These are phyloP conservation scores for Rhamnusium bicolor DNA, from an alignment of 2,888 invertebrate species.

Conservation along the genomic window DNA sequence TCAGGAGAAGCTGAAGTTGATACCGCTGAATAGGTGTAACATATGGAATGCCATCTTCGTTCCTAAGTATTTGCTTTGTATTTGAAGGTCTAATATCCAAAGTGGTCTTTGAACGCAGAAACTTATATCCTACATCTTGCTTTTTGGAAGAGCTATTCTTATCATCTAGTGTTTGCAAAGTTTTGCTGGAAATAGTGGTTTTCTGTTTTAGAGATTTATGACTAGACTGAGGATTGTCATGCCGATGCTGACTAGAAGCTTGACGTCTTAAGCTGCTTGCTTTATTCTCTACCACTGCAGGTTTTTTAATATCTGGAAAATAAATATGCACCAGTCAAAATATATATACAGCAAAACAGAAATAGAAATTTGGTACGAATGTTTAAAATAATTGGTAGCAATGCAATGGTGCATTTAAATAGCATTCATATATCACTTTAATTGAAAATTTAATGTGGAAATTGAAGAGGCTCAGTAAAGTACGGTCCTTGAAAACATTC, in stretches of 20 bases:
- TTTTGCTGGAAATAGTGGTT: constrained; percentile 21
- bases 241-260: constrained; percentile 50
- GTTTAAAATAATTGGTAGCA: no score
- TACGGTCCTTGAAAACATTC: no score
- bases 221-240: constrained; percentile 44
- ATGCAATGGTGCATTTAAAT: no score
- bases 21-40: constrained; percentile 82
- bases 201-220: constrained; percentile 28
- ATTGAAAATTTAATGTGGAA: no score
- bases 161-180: constrained; percentile 34
- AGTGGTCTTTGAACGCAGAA: constrained; percentile 69
- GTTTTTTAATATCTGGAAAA: constrained; percentile 38
- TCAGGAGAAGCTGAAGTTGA: constrained; percentile 81
- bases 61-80: constrained; percentile 67
- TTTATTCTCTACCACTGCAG: constrained; percentile 54
- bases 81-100: constrained; percentile 62
- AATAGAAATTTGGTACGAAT: no score
- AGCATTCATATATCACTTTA: no score
- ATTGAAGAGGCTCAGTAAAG: no score
- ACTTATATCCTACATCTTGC: constrained; percentile 57
- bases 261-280: constrained; percentile 57
- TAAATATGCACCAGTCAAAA: not conserved
- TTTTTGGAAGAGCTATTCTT: constrained; percentile 37
- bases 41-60: constrained; percentile 70
- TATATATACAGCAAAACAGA: no score